Base-by-base conservation (phyloP, 2,797 vertebrate species). In the Siniperca scherzeri region DNA sequence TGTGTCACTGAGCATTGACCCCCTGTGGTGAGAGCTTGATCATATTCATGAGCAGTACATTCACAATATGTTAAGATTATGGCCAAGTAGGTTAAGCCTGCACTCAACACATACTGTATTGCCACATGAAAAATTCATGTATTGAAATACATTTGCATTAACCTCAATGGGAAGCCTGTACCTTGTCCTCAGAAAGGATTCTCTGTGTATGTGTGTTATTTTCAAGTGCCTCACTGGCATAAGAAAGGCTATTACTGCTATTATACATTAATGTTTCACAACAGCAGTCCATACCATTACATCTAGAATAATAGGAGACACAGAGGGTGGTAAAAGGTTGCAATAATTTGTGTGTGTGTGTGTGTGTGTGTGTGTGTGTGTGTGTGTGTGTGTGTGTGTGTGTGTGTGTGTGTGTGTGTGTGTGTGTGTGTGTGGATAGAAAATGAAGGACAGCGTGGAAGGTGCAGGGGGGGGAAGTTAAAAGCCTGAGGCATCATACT, bases 81-180 rank as follows among this genome's bases (percentile, higher is more conserved):
- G 38, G 55, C 59, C 21, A 83, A 82, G 78, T 82, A 72, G 75
- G 78, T 81, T 86, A 79, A 71, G 48, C 33, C 7, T 74, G 65
- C n/a, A 22, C 67, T 68, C 48, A 78, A 70, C 61, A 76, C 57
- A 82, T 62, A 74, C 40, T 30, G 27, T 30, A 30, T 30, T 40
- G 21, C 44, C 57, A 14, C 38, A 77, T 88, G 22, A 86, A 91
- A 79, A 56, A 85, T 80, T 9, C 30, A 91, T 83, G 69, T 38
- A 48, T 52, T 82, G 21, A 74, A 83, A 88, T 44, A 48, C 77
- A 84, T 87, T 88, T 84, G 72, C 78, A 86, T 81, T 72, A 80
- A 64, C 64, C 33, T 82, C 14, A 83, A 66, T 77, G 40, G 57
- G 36, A 81, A 61, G 70, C 33, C 59, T 44, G 13, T 70, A 52